phyloP scores from a whole-genome alignment of 2,888 invertebrate species.

The Lasioglossum marginatum region DNA sequence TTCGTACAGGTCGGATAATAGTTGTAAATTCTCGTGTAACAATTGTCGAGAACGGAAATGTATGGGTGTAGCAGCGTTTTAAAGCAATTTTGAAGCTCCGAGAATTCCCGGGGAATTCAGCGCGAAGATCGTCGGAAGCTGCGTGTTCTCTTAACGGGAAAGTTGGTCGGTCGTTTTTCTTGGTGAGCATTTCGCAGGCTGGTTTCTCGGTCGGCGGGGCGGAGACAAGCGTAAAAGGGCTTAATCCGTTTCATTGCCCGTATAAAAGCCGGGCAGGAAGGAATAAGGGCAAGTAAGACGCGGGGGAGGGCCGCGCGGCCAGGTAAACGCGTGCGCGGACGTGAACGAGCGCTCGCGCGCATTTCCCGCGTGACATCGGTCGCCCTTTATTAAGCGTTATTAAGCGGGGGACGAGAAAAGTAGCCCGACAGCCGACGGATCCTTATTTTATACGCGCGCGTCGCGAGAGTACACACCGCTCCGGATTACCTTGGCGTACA shows the following conservation, averaged over 20 bases:
- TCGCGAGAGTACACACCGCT: constrained; percentile 73
- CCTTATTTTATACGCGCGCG: constrained; percentile 78
- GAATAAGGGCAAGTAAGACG: constrained; percentile 1
- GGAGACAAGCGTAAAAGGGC: constrained; percentile 62
- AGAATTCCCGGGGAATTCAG: background rate
- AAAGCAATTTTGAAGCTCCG: background rate
- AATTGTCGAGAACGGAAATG: background rate
- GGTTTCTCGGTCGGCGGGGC: constrained; percentile 25
- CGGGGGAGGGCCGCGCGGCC: background rate
- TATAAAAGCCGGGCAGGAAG: constrained; percentile 56
- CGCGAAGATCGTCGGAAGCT: background rate
- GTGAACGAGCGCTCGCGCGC: constrained; percentile 9
- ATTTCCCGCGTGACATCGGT: constrained; percentile 68
- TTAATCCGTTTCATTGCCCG: constrained; percentile 73
- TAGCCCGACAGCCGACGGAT: constrained; percentile 71
- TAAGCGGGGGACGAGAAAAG: constrained; percentile 69
- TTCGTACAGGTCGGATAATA: background rate
- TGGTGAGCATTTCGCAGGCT: constrained; percentile 11
- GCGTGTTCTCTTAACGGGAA: background rate
- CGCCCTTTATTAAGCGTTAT: constrained; percentile 78
- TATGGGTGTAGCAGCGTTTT: background rate
- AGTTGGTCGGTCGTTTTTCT: constrained; percentile 23
- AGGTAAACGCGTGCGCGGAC: constrained; percentile 25
- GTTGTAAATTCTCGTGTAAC: background rate
- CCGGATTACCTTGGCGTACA: constrained; percentile 76